Evolutionary conservation across 2,797 vertebrate genomes (phyloP), one percentile per base, ranked within the genome.

Genomic region (Gobio occitaniae): DNA sequence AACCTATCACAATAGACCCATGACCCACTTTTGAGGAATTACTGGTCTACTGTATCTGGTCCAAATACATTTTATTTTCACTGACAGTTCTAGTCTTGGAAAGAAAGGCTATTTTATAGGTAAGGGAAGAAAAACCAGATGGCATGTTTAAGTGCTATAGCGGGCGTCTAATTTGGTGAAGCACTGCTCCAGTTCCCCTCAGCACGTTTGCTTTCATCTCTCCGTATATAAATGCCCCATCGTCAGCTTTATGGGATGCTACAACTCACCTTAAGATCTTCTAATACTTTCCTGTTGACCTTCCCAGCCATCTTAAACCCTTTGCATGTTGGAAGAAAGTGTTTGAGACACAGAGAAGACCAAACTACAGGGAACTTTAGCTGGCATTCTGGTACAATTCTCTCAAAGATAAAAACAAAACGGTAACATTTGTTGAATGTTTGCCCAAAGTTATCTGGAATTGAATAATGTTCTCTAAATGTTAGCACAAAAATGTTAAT

Each of bases 211-310:
- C 52, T 61, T 84, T 84, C 68, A 78, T 84, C 76, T 79, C 19
- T 4, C 19, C 17, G 66, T 56, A 63, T 25, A 84, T 79, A 59
- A 68, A 63, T 61, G 76, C 61, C 65, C 83, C 79, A 50, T 84
- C 36, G 15, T 48, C 75, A 71, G 83, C 83, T 84, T 84, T 72
- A 84, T 71, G 48, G 15, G 66, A 76, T 54, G 66, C 83, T 50
- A 72, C 41, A 71, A 70, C 59, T 78, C 83, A 84, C 29, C 19
- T 71, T 3, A 3, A 50, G 3, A 32, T 54, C 44, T 19, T 48
- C 17, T 78, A 47, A 78, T 84, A 54, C 63, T 59, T 78, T 84
- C 50, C 38, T 29, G 83, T 71, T 84, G 68, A 79, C 76, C 83
- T 79, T 84, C 29, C 5, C 25, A 50, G 52, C 29, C 41, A 70